Evolutionary conservation across 2,888 invertebrate genomes (phyloP), one percentile per base, ranked within the genome.

Genomic region (Diaphora mendica): DNA sequence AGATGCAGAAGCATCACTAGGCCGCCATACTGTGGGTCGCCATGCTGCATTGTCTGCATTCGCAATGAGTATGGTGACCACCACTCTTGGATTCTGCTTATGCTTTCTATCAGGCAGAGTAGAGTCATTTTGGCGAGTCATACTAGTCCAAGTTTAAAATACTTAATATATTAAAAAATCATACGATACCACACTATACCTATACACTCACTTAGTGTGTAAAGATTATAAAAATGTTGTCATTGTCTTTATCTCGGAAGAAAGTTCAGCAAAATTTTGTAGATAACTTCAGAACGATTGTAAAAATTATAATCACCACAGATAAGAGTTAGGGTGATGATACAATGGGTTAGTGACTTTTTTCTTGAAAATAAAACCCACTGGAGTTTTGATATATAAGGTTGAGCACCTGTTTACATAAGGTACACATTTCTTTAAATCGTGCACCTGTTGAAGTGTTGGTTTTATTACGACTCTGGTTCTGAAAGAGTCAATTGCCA

Each of bases 231-330:
- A 35, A 70, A 64, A 48, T 51, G 33, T 64, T 44, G 42, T 70
- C 62, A 59, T 30, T 51, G 55, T 59, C 17, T 71, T 65, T 71
- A 71, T 65, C 71, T 51, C n/a, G 7, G 48, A 71, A 64, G 71
- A 71, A 70, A 65, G 65, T 65, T 55, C 15, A 30, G 8, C 15
- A 44, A 67, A 42, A 67, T 67, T 15, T 67, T 42, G 26, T 42
- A 44, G 66, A 67, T 67, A 26, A 42, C n/a, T n/a, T 30, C 5
- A 7, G 26, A 42, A 42, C n/a, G 17, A 48, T 65, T 64, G 35
- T 71, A 65, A n/a, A 65, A 26, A 59, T 59, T 55, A 55, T 69
- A 69, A 62, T 30, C 42, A 62, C 30, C 62, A 35, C 30, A 62
- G 55, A 67, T 59, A 72, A 64, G n/a, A 20, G 23, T 42, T 20